Percentiles rank a stretch among this genome's conserved stretches.
These are phyloP conservation scores for Copsychus sechellarum DNA, from an alignment of 2,113 vertebrate genomes.

Conservation along the genomic window DNA sequence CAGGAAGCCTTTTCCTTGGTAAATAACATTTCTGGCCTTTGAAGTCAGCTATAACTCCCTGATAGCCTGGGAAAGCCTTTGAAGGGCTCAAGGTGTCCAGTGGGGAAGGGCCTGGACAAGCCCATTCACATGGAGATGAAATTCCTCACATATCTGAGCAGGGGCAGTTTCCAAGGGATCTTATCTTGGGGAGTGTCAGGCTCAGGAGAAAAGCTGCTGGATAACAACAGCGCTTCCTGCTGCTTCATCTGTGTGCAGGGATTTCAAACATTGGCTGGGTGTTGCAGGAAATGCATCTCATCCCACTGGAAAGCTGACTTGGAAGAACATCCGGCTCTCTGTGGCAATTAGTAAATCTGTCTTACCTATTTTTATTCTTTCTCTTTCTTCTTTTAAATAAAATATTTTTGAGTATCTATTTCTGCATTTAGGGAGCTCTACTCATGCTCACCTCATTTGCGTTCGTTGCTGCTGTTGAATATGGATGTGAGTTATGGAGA, in stretches of 20 bases:
- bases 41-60: not conserved
- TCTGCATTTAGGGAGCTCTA: not conserved
- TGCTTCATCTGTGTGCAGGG: not conserved
- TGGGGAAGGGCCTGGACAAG: not conserved
- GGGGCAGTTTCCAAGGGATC: not conserved
- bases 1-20: not conserved
- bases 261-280: not conserved
- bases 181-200: not conserved
- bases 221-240: not conserved
- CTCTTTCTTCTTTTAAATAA: not conserved
- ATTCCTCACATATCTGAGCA: not conserved
- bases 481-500: not conserved
- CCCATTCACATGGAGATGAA: conserved; percentile 45
- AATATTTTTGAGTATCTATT: not conserved
- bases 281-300: not conserved
- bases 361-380: not conserved
- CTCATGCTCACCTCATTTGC: not conserved
- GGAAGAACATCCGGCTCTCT: not conserved
- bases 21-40: not conserved
- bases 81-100: not conserved
- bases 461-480: not conserved
- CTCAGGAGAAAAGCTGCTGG: not conserved
- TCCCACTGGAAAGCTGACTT: not conserved
- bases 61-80: conserved; percentile 34
- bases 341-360: not conserved